Percentiles rank a stretch among this genome's conserved stretches.
Evolutionary conservation across 1,140 invertebrate species (phyloP).

Genomic region (Drosophila obscura): DNA sequence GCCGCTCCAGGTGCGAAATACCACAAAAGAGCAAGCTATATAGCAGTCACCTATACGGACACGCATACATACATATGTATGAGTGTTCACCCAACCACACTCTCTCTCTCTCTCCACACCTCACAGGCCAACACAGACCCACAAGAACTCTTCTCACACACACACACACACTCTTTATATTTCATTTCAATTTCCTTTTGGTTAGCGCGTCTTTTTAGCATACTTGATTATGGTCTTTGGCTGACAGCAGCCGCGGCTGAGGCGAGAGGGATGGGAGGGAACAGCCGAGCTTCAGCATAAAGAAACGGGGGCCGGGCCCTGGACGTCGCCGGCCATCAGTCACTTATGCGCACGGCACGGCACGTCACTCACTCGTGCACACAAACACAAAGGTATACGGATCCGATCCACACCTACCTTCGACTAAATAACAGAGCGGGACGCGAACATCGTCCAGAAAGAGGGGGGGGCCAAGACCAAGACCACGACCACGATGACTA

Average conservation of each 20-base stretch:
- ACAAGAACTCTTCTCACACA: neutral
- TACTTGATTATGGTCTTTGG: conserved; percentile 82
- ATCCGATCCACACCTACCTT: conserved; percentile 46
- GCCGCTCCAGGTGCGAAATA: conserved; percentile 80
- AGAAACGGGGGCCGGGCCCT: conserved; percentile 62
- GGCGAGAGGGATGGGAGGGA: neutral
- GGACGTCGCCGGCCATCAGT: conserved; percentile 78
- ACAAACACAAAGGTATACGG: conserved; percentile 5
- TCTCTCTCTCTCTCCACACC: too few relatives aligned
- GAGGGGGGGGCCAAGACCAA: conserved; percentile 13
- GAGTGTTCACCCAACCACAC: too few relatives aligned
- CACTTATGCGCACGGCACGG: conserved; percentile 77
- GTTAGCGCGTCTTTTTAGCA: conserved; percentile 78
- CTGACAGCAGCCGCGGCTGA: conserved; percentile 24
- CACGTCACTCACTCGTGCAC: conserved; percentile 64
- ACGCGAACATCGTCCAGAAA: conserved; percentile 9
- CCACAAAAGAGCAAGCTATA: conserved; percentile 68
- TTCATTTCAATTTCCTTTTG: conserved; percentile 81
- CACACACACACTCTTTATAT: conserved; percentile 43
- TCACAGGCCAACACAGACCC: too few relatives aligned
- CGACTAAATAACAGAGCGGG: conserved; percentile 77
- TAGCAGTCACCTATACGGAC: conserved; percentile 23
- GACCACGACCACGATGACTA: conserved; percentile 43
- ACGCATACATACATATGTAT: conserved; percentile 3
- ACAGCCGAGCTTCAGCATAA: neutral